Base-by-base conservation (phyloP, 2,797 vertebrate genomes). In the Myiotriccus ornatus region DNA sequence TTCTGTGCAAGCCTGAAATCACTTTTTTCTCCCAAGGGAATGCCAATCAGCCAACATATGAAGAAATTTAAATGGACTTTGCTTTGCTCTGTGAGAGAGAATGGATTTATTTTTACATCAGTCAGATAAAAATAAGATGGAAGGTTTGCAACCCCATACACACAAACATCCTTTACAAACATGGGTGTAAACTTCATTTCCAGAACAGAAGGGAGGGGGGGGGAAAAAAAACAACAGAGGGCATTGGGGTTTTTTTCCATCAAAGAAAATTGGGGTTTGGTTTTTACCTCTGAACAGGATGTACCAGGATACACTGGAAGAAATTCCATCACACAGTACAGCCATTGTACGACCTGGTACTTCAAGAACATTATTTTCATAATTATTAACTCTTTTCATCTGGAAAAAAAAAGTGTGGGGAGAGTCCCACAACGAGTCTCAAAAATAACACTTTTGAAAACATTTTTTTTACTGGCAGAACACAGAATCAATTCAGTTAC, bases 161-260 rank as follows among this genome's bases (percentile, higher is more conserved):
- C 2, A 43, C 5, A 74, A 6, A 14, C 3, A 0, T 3, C 4
- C 4, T 49, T 71, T 37, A 71, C 12, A 12, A 71, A 43, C 6
- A 50, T 28, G 7, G 20, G 7, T 6, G 43, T 18, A 52, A 77
- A 44, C 1, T 8, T 62, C 2, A 25, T 30, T 88, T 83, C 7
- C 34, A 64, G 3, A 53, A 59, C 15, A 50, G 49, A 28, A 50
- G 6, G 49, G 49, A 6, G 14, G 14, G 46, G 10, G 4, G 7
- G 23, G 12, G 22, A 47, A 14, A 35, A 49, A 34, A 24, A 14
- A 25, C 20, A 25, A 32, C 14, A n/a, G 6, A 71, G 4, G 1
- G 4, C 23, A 25, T 13, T 10, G 3, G 8, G 1, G 0, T 0
- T 22, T 34, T 25, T 28, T 10, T 4, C 2, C 3, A 12, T 7